Evolutionary conservation across 2,113 vertebrate genomes (phyloP).

Genomic region (Struthidea cinerea): DNA sequence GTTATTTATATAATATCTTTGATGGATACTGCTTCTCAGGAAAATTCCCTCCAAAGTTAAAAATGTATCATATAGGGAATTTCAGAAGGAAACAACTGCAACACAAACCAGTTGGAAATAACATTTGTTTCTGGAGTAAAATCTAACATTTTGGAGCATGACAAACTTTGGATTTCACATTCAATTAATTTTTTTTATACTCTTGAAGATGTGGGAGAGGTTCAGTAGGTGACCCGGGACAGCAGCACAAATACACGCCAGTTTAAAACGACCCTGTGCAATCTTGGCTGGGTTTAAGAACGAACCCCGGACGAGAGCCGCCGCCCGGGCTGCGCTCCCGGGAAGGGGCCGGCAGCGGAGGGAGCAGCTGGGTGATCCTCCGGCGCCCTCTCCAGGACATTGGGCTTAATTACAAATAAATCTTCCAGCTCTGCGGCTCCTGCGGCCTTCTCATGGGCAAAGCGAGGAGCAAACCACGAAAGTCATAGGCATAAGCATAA

Average conservation of each 20-base stretch:
- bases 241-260: rapidly evolving
- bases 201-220: neutral
- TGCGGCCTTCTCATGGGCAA: rapidly evolving
- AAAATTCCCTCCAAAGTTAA: neutral
- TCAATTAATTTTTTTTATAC: neutral
- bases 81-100: neutral
- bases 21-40: neutral
- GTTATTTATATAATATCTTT: neutral
- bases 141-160: rapidly evolving
- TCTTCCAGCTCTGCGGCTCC: rapidly evolving
- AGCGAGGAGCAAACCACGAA: neutral
- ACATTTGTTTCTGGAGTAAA: neutral
- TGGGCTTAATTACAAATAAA: neutral
- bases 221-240: neutral
- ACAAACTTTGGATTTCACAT: neutral
- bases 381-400: constrained; percentile 44
- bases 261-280: rapidly evolving
- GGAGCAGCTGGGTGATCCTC: neutral
- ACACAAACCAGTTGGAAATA: neutral
- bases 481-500: neutral
- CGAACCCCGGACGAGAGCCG: rapidly evolving
- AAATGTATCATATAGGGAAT: neutral
- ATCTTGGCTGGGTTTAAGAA: rapidly evolving
- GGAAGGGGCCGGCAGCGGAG: rapidly evolving
- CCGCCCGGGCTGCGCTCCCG: neutral